Percentiles rank a stretch among this genome's conserved stretches.
Evolutionary conservation across 2,797 vertebrate species (phyloP).

Genomic region (Vireo griseus): DNA sequence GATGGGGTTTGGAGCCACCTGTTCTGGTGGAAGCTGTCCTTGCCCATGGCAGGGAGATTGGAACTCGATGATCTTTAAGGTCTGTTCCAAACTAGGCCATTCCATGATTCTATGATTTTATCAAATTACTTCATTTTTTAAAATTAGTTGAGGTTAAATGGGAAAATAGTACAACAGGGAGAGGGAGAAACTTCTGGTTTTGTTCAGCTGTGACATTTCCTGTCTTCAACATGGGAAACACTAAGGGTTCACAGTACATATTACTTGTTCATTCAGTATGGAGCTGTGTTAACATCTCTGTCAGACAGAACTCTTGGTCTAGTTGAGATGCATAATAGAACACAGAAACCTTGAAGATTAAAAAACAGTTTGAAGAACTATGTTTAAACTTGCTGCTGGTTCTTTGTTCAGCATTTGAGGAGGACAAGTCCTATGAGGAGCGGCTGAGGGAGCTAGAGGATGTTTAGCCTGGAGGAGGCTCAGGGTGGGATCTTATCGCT

Average conservation of each 20-base stretch:
- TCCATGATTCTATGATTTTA: background rate
- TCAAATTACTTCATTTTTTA: background rate
- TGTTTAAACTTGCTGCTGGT: background rate
- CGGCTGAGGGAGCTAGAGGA: background rate
- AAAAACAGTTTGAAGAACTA: background rate
- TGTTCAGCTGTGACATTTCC: background rate
- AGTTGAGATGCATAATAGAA: background rate
- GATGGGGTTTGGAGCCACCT: background rate
- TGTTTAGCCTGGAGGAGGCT: background rate
- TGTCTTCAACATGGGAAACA: background rate
- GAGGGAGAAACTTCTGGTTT: fast-evolving
- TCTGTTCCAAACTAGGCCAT: background rate
- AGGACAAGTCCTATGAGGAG: background rate
- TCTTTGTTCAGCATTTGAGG: background rate
- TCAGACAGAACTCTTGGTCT: fast-evolving
- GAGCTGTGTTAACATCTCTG: background rate
- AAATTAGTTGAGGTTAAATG: background rate
- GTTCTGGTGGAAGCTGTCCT: background rate
- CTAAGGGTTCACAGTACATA: fast-evolving
- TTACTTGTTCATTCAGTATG: background rate
- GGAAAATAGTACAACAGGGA: background rate
- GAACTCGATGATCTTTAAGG: background rate
- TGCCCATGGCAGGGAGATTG: background rate
- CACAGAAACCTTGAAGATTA: background rate
- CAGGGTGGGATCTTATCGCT: fast-evolving